phyloP scores from a whole-genome alignment of 2,113 vertebrate genomes.

The Picathartes gymnocephalus region DNA sequence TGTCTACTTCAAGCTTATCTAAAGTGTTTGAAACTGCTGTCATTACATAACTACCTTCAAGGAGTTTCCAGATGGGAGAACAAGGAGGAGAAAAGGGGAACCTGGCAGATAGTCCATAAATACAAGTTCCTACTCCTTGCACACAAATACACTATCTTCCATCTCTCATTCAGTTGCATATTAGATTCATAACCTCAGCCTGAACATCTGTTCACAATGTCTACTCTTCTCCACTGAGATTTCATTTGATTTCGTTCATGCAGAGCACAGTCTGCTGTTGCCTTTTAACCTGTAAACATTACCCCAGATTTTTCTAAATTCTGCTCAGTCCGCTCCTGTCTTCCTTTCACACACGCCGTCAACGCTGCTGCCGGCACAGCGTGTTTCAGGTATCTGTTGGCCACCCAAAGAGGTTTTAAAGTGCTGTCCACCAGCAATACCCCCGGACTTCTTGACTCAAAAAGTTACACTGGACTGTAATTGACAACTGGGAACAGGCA shows the following conservation, averaged over 20 bases:
- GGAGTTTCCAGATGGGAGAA: neutral
- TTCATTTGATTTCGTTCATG: neutral
- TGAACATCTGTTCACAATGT: neutral
- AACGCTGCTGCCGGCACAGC: neutral
- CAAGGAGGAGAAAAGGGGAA: neutral
- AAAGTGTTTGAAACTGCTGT: neutral
- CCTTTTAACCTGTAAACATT: neutral
- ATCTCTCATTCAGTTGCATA: neutral
- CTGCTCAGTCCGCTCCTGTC: neutral
- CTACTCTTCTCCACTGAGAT: neutral
- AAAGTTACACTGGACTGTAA: neutral
- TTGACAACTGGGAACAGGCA: neutral
- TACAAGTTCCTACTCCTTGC: neutral
- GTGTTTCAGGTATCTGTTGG: neutral
- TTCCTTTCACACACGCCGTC: neutral
- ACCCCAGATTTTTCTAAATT: neutral
- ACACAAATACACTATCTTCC: neutral
- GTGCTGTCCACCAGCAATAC: neutral
- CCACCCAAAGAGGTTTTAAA: neutral
- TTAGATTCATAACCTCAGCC: neutral
- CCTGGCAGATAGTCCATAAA: neutral
- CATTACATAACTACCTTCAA: neutral
- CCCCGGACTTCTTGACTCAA: neutral
- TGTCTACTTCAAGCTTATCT: neutral
- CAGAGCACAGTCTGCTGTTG: neutral